Evolutionary conservation across 2,797 vertebrate species (phyloP), one percentile per base, ranked within the genome.

Genomic region (Chaetodon trifasciatus): DNA sequence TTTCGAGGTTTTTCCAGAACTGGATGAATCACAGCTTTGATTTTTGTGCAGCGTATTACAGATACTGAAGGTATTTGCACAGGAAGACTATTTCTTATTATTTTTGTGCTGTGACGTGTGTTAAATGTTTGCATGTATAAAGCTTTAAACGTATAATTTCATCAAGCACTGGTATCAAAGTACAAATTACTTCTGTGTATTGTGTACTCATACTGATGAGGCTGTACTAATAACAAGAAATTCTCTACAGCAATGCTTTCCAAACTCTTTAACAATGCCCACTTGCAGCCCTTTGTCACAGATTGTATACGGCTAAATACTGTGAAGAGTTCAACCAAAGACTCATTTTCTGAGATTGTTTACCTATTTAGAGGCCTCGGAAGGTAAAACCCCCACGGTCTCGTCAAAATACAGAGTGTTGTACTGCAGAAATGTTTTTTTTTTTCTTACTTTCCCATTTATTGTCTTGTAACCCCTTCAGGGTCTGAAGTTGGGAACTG

Each of bases 171-270:
- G n/a, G 10, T 61, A 42, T 82, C 23, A 69, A 50, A 55, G 32
- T 40, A 24, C 6, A 65, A 11, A 68, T 55, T 40, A 19, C 42
- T 73, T 7, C 32, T 55, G 37, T 42, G 15, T 5, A 3, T 50
- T 37, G n/a, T 46, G 53, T 16, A 23, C n/a, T 56, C 60, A 50
- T 69, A 11, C 46, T 39, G 44, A 74, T 61, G 53, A 68, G 50
- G 35, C 52, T 49, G 46, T 9, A 39, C 4, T 42, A 61, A 24
- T 61, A 57, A 63, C 67, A 21, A 13, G 6, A 67, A 67, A 19
- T 46, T 28, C 9, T 67, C 11, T 17, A 5, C 8, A 24, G 24
- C 1, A 1, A 1, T 28, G 55, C 2, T n/a, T 49, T 12, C 40
- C 12, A 23, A 6, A n/a, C 3, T 21, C 15, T 49, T 49, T 11